phyloP scores from a whole-genome alignment of 2,888 invertebrate species.

The Lordiphosa andalusiaca region DNA sequence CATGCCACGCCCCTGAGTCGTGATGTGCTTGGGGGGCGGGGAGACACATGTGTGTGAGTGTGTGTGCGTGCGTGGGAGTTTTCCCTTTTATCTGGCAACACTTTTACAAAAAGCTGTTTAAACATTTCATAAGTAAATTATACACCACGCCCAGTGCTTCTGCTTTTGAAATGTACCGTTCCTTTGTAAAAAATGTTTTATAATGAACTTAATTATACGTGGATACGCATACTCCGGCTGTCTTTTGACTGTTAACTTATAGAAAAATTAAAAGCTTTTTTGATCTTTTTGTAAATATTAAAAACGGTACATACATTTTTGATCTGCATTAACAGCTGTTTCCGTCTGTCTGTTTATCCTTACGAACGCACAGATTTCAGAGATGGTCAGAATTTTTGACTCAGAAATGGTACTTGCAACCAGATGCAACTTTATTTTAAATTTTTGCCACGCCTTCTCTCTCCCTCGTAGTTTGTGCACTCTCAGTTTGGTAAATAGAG shows the following conservation, averaged over 20 bases:
- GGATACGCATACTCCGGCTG: not conserved
- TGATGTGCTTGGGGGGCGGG: slow-evolving; percentile 13
- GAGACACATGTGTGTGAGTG: slow-evolving; percentile 34
- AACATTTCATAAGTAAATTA: slow-evolving; percentile 72
- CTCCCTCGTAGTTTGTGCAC: too few relatives aligned
- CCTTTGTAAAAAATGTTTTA: slow-evolving; percentile 40
- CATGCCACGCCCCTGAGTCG: slow-evolving; percentile 17
- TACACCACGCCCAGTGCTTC: slow-evolving; percentile 25
- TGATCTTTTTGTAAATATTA: not conserved
- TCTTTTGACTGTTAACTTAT: not conserved
- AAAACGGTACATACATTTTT: too few relatives aligned
- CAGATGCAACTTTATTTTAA: too few relatives aligned
- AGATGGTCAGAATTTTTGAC: too few relatives aligned
- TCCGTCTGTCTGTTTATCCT: too few relatives aligned
- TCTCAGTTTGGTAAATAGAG: too few relatives aligned
- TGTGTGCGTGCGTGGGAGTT: too few relatives aligned
- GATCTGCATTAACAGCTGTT: too few relatives aligned
- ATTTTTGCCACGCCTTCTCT: too few relatives aligned
- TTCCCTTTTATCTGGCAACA: slow-evolving; percentile 24
- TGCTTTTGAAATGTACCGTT: slow-evolving; percentile 12
- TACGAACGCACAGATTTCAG: too few relatives aligned
- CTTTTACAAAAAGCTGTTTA: slow-evolving; percentile 49
- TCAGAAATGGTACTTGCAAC: too few relatives aligned
- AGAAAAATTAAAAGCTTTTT: too few relatives aligned
- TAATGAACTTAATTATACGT: slow-evolving; percentile 62